These are phyloP conservation scores for Vidua macroura DNA, from an alignment of 2,113 vertebrate genomes.

Conservation along the genomic window DNA sequence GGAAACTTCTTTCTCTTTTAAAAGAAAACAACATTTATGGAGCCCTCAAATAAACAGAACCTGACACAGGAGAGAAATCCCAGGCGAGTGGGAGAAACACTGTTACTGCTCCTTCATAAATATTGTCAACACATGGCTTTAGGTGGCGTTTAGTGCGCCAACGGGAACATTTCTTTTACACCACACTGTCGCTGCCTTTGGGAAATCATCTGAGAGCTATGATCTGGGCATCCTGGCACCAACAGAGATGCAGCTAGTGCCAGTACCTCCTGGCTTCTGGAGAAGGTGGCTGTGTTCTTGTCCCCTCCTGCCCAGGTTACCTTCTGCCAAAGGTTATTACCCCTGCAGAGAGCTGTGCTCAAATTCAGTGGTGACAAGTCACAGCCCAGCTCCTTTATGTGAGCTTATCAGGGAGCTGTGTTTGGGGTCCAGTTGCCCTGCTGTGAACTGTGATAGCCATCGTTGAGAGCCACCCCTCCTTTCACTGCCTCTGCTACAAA, in stretches of 20 bases:
- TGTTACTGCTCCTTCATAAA: background rate
- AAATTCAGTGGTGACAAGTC: background rate
- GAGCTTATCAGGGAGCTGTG: background rate
- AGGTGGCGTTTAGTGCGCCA: background rate
- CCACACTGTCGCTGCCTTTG: background rate
- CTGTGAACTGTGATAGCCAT: background rate
- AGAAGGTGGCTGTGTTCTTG: background rate
- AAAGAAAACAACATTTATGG: background rate
- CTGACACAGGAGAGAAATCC: background rate
- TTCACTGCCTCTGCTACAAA: background rate
- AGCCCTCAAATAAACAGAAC: background rate
- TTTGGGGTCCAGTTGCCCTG: background rate
- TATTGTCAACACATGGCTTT: background rate
- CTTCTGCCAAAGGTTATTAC: background rate
- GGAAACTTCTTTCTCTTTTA: background rate
- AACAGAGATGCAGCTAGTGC: rapidly evolving
- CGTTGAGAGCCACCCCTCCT: background rate
- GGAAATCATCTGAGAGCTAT: background rate
- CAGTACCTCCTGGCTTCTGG: background rate
- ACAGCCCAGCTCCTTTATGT: background rate
- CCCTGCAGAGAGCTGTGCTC: background rate
- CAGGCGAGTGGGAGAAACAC: background rate
- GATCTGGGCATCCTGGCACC: background rate
- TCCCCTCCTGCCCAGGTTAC: background rate
- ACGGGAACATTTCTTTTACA: background rate